A percentile compares a stretch with the other conserved stretches of the same genome.
Evolutionary conservation across 2,113 vertebrate species (phyloP).

Genomic region (Rhegmatorhina hoffmannsi): DNA sequence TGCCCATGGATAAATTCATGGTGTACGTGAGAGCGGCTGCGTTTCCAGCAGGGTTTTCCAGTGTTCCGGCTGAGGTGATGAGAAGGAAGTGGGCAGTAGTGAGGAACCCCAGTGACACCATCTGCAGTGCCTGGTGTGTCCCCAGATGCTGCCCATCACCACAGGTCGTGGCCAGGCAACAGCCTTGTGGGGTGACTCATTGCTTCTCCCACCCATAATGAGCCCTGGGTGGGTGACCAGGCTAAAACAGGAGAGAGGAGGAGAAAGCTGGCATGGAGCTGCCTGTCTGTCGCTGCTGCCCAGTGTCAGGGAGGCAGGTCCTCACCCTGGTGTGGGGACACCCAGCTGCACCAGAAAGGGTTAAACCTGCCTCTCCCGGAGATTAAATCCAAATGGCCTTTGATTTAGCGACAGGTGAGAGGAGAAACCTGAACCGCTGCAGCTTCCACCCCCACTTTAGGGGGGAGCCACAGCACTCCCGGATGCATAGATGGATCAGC

Average conservation of each 20-base stretch:
- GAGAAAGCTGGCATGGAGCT: neutral
- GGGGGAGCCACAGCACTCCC: neutral
- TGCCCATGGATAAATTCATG: neutral
- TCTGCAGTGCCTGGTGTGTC: rapidly evolving
- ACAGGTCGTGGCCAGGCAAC: rapidly evolving
- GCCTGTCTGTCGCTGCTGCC: neutral
- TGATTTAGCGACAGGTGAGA: conserved; percentile 52
- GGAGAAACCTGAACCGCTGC: neutral
- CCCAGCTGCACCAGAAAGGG: neutral
- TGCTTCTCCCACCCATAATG: rapidly evolving
- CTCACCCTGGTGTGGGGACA: rapidly evolving
- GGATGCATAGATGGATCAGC: conserved; percentile 29
- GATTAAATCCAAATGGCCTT: conserved; percentile 34
- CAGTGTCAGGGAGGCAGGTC: neutral
- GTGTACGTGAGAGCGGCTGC: rapidly evolving
- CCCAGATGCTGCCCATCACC: neutral
- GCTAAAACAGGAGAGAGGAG: rapidly evolving
- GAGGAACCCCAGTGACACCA: rapidly evolving
- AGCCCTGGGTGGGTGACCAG: neutral
- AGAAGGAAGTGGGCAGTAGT: neutral
- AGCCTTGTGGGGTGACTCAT: rapidly evolving
- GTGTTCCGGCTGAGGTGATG: neutral
- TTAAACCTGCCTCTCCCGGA: conserved; percentile 19
- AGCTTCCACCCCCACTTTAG: neutral
- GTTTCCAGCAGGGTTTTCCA: neutral